phyloP scores from a whole-genome alignment of 2,797 vertebrate species.

The Protonibea diacanthus region DNA sequence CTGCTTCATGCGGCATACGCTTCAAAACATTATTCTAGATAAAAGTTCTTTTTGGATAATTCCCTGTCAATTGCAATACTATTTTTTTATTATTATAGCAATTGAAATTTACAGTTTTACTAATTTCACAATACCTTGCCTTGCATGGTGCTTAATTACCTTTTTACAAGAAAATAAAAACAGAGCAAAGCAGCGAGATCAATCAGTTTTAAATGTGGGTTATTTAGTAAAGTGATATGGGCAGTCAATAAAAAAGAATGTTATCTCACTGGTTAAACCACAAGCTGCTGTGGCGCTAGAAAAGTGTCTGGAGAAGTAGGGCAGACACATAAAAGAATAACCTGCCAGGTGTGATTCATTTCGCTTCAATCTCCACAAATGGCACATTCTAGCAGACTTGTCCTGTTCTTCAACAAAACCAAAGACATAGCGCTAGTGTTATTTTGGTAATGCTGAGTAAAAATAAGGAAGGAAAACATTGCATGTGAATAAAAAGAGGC shows the following conservation, averaged over 20 bases:
- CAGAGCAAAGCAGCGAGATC: not conserved
- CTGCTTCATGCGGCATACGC: not conserved
- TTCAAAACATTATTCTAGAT: not conserved
- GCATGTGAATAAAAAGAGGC: too few relatives aligned
- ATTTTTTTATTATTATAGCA: not conserved
- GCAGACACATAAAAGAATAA: too few relatives aligned
- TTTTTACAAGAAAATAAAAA: constrained; percentile 9
- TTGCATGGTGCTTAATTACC: not conserved
- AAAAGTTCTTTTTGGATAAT: not conserved
- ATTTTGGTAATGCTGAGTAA: too few relatives aligned
- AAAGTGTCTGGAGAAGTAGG: not conserved
- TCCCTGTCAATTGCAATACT: not conserved
- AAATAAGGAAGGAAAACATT: too few relatives aligned
- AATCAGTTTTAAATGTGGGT: not conserved
- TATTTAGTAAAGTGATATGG: not conserved
- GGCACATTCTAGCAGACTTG: too few relatives aligned
- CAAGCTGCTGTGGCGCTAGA: not conserved
- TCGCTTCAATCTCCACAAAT: too few relatives aligned
- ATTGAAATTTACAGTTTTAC: not conserved
- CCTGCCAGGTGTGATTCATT: too few relatives aligned
- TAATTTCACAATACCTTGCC: not conserved
- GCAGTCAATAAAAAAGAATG: not conserved
- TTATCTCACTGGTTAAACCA: not conserved
- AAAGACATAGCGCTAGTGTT: too few relatives aligned
- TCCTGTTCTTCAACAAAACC: too few relatives aligned